A percentile compares a stretch with the other conserved stretches of the same genome.
Evolutionary conservation across 2,797 vertebrate genomes (phyloP).

Genomic region (Pagetopsis macropterus): DNA sequence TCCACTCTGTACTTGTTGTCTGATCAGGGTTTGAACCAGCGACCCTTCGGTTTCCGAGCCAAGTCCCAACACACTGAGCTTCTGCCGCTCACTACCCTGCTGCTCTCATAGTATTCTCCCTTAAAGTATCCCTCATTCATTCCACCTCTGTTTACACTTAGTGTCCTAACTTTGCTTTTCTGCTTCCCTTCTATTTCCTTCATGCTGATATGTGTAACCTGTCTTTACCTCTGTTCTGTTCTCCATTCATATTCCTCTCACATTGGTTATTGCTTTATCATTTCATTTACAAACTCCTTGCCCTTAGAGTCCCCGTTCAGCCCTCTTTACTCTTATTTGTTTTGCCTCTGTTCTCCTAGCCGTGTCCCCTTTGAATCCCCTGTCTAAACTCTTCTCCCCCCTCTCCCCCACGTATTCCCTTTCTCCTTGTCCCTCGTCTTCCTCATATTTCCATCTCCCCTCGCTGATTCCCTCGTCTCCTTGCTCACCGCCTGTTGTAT

Average conservation of each 20-base stretch:
- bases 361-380: slow-evolving; percentile 48
- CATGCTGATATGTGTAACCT: not conserved
- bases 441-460: slow-evolving; percentile 60
- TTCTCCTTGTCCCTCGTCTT: slow-evolving; percentile 33
- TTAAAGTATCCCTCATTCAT: no score
- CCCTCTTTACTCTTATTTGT: slow-evolving; percentile 29
- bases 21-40: not conserved
- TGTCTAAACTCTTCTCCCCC: slow-evolving; percentile 44
- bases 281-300: slow-evolving; percentile 27
- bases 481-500: slow-evolving; percentile 66
- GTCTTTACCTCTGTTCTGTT: slow-evolving; percentile 3
- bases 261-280: slow-evolving; percentile 20
- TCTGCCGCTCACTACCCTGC: not conserved
- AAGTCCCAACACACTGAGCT: not conserved
- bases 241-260: slow-evolving; percentile 7
- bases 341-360: slow-evolving; percentile 40
- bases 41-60: not conserved
- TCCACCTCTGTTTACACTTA: no score
- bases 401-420: slow-evolving; percentile 6
- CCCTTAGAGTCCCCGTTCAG: slow-evolving; percentile 6
- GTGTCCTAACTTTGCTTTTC: not conserved
- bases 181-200: not conserved
- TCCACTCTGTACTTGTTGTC: no score
- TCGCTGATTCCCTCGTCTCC: slow-evolving; percentile 64
- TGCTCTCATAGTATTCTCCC: no score